Base-by-base conservation (phyloP, 2,888 invertebrate genomes). In the Drosophila kuntzei region DNA sequence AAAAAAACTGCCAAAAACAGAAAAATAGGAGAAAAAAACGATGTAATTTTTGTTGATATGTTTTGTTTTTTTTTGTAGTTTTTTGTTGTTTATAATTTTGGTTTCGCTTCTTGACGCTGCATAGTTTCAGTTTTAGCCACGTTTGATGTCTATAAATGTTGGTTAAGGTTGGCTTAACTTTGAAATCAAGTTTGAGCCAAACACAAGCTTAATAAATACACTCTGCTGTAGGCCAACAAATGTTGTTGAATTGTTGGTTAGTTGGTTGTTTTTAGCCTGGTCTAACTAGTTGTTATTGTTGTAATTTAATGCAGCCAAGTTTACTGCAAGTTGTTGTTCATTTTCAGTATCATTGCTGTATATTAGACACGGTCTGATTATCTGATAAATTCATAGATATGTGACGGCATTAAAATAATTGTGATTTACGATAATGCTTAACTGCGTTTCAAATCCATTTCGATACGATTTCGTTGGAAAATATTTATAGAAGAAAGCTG, bases 341-440 rank as follows among this genome's bases (percentile, higher is more conserved):
- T 58, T 68, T 67, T 62, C 55, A 69, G 80, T 86, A 83, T 83
- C 79, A 75, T 74, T 84, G 81, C 64, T 64, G 64, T 69, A 74
- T 76, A 85, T 85, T 85, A 85, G 84, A 79, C 71, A 87, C 84
- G 84, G 87, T 85, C 84, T 85, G 87, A 85, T 85, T 85, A 82
- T 58, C 79, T 82, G 80, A 80, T 85, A 87, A 87, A 82, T 80
- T 75, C 76, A 79, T 68, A 82, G 85, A 87, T 82, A 87, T 70
- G 78, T 76, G 80, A 79, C 67, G 68, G 71, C 53, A 80, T 71
- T 76, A 70, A 73, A 62, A 71, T 83, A 74, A 80, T 80, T 46
- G 66, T 63, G 64, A 53, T 29, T 41, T 41, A 53, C 27, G 73
- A 76, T 63, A 77, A 73, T 73, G 70, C 51, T 65, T 34, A 53